Base-by-base conservation (phyloP, 2,888 invertebrate species). In the Hydrotaea cyrtoneurina region DNA sequence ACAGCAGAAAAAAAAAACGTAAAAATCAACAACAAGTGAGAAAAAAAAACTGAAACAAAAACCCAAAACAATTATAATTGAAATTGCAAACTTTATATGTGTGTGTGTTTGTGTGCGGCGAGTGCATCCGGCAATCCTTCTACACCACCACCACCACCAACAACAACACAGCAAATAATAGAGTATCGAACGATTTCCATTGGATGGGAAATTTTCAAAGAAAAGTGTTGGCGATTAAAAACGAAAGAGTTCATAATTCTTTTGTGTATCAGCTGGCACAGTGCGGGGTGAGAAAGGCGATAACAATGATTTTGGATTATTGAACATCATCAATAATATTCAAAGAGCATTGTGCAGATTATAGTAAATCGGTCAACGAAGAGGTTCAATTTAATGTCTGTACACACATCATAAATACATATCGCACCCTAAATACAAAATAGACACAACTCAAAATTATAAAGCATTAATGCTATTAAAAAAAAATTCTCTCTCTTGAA, bases 51-150 rank as follows among this genome's bases (percentile, higher is more conserved):
- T 4, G 2, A 50, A 50, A 15, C 26, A 59, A 59, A 39, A 39
- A 39, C 3, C n/a, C 36, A 69, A 69, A 69, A 39, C 69, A 69
- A 43, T 69, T 69, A 69, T 69, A 69, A 69, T 69, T 69, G 69
- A 69, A 69, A 23, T 69, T 62, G 62, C 17, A 62, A n/a, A 62
- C 39, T 39, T 13, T 15, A n/a, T 31, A 7, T 31, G 31, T 31
- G 31, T 31, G 31, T 31, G 31, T 31, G 31, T 31, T 2, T 31
- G 31, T 31, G 31, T 31, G 23, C 62, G 26, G 62, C 31, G 31
- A 26, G 31, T 62, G 31, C 62, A 62, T 50, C 50, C 15, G 5
- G 13, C 2, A n/a, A 50, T 50, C 50, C 50, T 50, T 50, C 2
- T n/a, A 3, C 13, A 50, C n/a, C 4, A 21, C 26, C 26, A 59